Base-by-base conservation (phyloP, 2,888 invertebrate species). In the Zonitis immaculata region DNA sequence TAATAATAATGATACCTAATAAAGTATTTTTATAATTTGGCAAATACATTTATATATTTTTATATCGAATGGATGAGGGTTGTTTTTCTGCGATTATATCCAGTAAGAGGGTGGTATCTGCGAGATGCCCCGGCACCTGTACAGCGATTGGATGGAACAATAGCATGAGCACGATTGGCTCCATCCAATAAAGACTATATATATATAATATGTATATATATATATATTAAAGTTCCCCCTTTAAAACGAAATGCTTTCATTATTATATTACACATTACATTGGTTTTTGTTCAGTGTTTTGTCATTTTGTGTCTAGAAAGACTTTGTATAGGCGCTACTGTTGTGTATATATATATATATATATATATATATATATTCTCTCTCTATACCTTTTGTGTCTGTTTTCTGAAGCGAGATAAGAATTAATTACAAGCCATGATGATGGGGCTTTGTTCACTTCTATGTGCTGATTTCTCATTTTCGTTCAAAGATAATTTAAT, bases 331-430 rank as follows among this genome's bases (percentile, higher is more conserved):
- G 70, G 72, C 67, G 67, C 68, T 66, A 68, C 72, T 71, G 70
- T 69, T 54, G 60, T 35, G 16, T 35, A 18, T n/a, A n/a, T n/a
- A n/a, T n/a, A n/a, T n/a, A n/a, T n/a, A n/a, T n/a, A n/a, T n/a
- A n/a, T n/a, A n/a, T n/a, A n/a, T n/a, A n/a, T n/a, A n/a, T n/a
- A n/a, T n/a, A n/a, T n/a, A n/a, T n/a, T n/a, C n/a, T n/a, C n/a
- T n/a, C n/a, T n/a, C n/a, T n/a, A n/a, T 35, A 54, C 54, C 58
- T 67, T 72, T 76, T 76, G 75, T 76, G 68, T 63, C 63, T 67
- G 70, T 62, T 73, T 76, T 69, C 68, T 73, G 73, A 68, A 74
- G 76, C 74, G 74, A 74, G 77, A 77, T 77, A 77, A 28, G 26
- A 45, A 26, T 30, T 45, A 45, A 45, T 30, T 45, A 45, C 45